A percentile compares a stretch with the other conserved stretches of the same genome.
Conservation (phyloP, 2,888 invertebrate species). For the Drosophila prostipennis region DNA sequence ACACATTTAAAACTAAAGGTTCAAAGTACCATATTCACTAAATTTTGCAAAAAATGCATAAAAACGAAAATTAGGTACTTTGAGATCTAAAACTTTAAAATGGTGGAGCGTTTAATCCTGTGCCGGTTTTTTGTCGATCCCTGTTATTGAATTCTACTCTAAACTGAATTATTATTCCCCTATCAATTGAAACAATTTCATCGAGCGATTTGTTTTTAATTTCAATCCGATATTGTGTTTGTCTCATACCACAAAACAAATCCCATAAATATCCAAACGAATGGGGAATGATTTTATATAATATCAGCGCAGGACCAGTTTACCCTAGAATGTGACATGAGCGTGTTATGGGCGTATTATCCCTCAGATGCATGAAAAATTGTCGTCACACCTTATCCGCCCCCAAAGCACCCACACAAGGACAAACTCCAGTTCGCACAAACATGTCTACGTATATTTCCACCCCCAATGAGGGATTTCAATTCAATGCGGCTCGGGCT, state of each 20-base stretch:
- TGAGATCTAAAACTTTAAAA: too few species aligned
- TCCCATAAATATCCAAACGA: slow-evolving; percentile 12
- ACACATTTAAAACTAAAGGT: too few species aligned
- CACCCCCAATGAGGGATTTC: slow-evolving; percentile 76
- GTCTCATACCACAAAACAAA: slow-evolving; percentile 10
- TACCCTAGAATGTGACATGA: slow-evolving; percentile 28
- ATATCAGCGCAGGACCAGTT: slow-evolving; percentile 15
- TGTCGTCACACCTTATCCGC: slow-evolving; percentile 70
- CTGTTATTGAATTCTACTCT: too few species aligned
- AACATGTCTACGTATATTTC: slow-evolving; percentile 45
- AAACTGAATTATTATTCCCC: too few species aligned
- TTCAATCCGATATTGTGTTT: background rate
- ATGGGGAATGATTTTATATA: slow-evolving; percentile 10
- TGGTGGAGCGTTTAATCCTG: too few species aligned
- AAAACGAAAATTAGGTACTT: too few species aligned
- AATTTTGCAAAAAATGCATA: too few species aligned
- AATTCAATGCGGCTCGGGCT: slow-evolving; percentile 63
- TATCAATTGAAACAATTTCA: background rate
- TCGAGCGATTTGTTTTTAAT: background rate
- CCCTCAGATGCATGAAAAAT: slow-evolving; percentile 45
- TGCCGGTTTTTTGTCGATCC: too few species aligned
- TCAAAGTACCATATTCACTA: too few species aligned
- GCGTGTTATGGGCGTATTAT: slow-evolving; percentile 55
- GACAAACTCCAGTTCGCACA: slow-evolving; percentile 13
- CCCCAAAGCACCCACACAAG: slow-evolving; percentile 28